phyloP scores from a whole-genome alignment of 2,113 vertebrate genomes.

The Saimiri boliviensis region DNA sequence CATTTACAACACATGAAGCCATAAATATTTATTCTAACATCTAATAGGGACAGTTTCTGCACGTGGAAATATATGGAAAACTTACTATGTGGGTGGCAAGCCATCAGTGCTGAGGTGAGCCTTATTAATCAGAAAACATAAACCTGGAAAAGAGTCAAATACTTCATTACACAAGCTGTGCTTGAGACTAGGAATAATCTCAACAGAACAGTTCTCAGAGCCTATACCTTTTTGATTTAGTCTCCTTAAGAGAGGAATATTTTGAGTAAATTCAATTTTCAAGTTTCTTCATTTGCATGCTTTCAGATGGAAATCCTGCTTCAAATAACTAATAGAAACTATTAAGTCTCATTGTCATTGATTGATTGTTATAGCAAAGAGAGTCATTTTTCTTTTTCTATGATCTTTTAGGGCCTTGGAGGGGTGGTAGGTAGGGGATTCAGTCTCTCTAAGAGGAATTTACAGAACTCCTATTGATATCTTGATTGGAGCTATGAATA shows the following conservation, averaged over 20 bases:
- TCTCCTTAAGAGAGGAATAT: background rate
- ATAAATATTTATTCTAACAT: accelerated
- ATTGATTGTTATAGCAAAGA: conserved; percentile 51
- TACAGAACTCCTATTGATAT: background rate
- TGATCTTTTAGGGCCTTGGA: background rate
- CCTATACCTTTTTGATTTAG: background rate
- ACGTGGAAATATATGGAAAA: background rate
- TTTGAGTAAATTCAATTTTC: background rate
- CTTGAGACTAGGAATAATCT: background rate
- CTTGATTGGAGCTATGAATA: conserved; percentile 72
- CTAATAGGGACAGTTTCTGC: accelerated
- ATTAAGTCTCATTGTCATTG: conserved; percentile 52
- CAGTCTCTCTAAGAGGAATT: background rate
- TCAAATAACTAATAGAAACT: conserved; percentile 38
- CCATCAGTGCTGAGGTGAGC: accelerated
- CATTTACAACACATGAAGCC: background rate
- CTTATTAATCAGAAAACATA: background rate
- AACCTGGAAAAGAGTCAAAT: background rate
- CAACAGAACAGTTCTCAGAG: background rate
- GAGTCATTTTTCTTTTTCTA: conserved; percentile 7
- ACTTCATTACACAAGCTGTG: too few species aligned
- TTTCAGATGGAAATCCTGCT: conserved; percentile 45
- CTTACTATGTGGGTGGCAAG: accelerated
- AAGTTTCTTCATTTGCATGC: background rate
- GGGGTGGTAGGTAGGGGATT: too few species aligned